Evolutionary conservation across 2,888 invertebrate species (phyloP), one percentile per base, ranked within the genome.

Genomic region (Frankliniella fusca): DNA sequence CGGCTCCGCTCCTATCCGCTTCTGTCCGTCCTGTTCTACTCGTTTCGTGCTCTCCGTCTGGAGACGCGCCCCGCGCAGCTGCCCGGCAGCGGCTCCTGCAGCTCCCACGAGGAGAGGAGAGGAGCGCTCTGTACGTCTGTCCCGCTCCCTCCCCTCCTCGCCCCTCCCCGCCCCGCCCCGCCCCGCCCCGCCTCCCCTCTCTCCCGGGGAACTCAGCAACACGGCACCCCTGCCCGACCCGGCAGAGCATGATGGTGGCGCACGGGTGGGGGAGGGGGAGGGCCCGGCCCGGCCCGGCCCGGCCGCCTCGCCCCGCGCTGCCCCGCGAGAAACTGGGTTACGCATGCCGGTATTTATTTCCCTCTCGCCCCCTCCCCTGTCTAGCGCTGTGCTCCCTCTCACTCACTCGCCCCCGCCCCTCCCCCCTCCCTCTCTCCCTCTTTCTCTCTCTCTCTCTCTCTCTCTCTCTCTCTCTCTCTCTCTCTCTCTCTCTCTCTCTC

Each of bases 331-430:
- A 76, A 76, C 70, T 76, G 70, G 70, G 70, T 76, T 76, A 76
- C 70, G 70, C 70, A 76, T 76, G 70, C 70, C 70, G 70, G 70
- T 76, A 76, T 76, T 76, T 76, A 76, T 76, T 27, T 76, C 70
- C 23, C 70, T 76, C 70, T 70, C 70, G 20, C 54, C 54, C 38
- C 38, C 5, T 38, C 38, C 38, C 38, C 38, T 38, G 38, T 38
- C 38, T 2, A 38, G 38, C 38, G 38, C 38, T 38, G 38, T 38
- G 38, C 54, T 61, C 61, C 61, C 61, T 61, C 61, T 15, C 61
- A 20, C 70, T 27, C 70, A 8, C 70, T 8, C 70, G 70, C 27
- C 70, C 23, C 70, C 70, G 9, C 70, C 3, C 3, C n/a, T 9
- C 23, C 70, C 3, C 70, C 11, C 70, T 54, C 54, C 0, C 54